These are phyloP conservation scores for Pseudopodoces humilis DNA, from an alignment of 2,113 vertebrate genomes.

Conservation along the genomic window DNA sequence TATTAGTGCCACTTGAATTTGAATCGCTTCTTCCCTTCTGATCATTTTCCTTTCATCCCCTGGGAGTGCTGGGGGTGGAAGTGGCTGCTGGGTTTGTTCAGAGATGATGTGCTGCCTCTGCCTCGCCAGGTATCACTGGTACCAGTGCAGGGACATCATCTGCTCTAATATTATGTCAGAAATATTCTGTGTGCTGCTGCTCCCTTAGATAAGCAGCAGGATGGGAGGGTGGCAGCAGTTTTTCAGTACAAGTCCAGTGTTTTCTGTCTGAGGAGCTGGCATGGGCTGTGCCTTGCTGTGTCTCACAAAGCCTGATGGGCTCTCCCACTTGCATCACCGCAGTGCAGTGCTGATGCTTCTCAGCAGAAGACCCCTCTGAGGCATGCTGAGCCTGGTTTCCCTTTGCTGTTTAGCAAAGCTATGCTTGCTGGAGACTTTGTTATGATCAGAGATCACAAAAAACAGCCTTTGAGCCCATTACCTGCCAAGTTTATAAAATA, in stretches of 20 bases:
- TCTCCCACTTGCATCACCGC: background rate
- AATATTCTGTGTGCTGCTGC: background rate
- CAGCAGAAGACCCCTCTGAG: background rate
- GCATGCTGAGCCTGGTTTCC: background rate
- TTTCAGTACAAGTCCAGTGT: background rate
- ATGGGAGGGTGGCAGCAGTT: background rate
- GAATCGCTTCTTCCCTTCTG: background rate
- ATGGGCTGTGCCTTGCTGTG: background rate
- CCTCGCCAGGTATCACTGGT: background rate
- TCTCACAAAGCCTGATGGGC: background rate
- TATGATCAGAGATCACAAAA: background rate
- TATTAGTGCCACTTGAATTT: slow-evolving; percentile 15
- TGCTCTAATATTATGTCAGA: background rate
- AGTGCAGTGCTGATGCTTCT: background rate
- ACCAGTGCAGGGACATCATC: background rate
- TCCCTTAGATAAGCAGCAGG: background rate
- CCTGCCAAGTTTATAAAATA: background rate
- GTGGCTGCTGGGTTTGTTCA: background rate
- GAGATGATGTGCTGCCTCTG: background rate
- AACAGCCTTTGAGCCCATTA: background rate
- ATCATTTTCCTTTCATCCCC: slow-evolving; percentile 42
- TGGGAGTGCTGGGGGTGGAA: background rate
- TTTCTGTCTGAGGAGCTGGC: background rate
- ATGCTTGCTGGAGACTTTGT: background rate
- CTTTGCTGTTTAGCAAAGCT: slow-evolving; percentile 3